Base-by-base conservation (phyloP, 2,113 vertebrate species). In the Crotophaga sulcirostris region DNA sequence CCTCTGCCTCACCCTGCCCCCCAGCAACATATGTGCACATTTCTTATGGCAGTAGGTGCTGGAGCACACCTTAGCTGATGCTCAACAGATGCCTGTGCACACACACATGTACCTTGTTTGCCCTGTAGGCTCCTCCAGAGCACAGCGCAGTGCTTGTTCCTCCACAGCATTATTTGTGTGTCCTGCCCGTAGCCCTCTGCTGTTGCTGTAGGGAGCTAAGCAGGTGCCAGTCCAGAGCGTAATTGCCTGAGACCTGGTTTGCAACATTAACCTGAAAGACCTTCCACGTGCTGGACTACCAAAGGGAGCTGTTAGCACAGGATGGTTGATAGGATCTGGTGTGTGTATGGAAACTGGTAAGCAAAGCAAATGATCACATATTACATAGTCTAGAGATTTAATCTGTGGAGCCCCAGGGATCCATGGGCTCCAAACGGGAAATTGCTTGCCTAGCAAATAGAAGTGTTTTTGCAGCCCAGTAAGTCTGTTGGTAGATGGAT, bases 21-120 rank as follows among this genome's bases (percentile, higher is more conserved):
- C 12, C 42, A 36, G 56, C 77, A 76, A 12, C 28, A 5, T 20
- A 3, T 1, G 11, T 13, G 34, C 11, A 1, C 20, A 3, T n/a
- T 62, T 47, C 34, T 33, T 9, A 10, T 23, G 36, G 55, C 40
- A 17, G 26, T 10, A 5, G 33, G 31, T 33, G 18, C 56, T 69
- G 83, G 54, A 38, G 28, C 13, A 6, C 10, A 13, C 33, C 36
- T 52, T 52, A 21, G 45, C 0, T 72, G 11, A 34, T 12, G 7
- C 47, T 21, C 8, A 8, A 5, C 11, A 24, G 45, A 19, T 28
- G 15, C 21, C 19, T 2, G 10, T 78, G 52, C 29, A 9, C 6
- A 6, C 10, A 3, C 3, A 3, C 6, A n/a, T 3, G 3, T 25
- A 29, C 23, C 31, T 60, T 24, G 18, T 49, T 72, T 55, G 54